Evolutionary conservation across 2,797 vertebrate genomes (phyloP).

Genomic region (Acipenser oxyrinchus): DNA sequence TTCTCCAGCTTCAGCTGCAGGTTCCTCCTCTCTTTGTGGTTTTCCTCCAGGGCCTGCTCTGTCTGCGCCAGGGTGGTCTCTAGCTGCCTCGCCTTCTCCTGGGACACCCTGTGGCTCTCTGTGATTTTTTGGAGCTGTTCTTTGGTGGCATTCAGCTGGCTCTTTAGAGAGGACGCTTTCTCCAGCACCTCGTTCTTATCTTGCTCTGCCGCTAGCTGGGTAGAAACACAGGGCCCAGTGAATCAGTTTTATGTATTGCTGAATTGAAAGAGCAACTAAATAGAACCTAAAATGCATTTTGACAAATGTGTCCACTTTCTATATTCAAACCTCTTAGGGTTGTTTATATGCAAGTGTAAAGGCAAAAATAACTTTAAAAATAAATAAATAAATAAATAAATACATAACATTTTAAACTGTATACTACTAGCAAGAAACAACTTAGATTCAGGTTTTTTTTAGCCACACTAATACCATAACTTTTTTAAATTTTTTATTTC

Average conservation of each 20-base stretch:
- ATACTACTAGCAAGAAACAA: too few relatives aligned
- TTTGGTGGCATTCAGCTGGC: conserved; percentile 46
- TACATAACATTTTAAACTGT: too few relatives aligned
- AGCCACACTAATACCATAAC: too few relatives aligned
- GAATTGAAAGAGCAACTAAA: neutral
- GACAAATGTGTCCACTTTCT: neutral
- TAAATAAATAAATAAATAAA: too few relatives aligned
- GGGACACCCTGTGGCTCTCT: conserved; percentile 31
- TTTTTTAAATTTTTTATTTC: neutral
- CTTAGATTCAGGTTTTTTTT: too few relatives aligned
- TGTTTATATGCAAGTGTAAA: too few relatives aligned
- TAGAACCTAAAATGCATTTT: neutral
- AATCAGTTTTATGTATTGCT: neutral
- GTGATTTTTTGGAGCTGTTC: conserved; percentile 43
- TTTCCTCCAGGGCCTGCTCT: conserved; percentile 33
- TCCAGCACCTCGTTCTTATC: conserved; percentile 49
- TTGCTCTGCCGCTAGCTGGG: conserved; percentile 49
- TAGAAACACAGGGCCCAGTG: conserved; percentile 13
- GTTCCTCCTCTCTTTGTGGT: conserved; percentile 38
- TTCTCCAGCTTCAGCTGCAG: conserved; percentile 48
- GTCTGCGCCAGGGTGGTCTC: conserved; percentile 47
- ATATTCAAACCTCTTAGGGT: too few relatives aligned
- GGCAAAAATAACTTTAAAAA: too few relatives aligned
- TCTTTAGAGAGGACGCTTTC: conserved; percentile 43
- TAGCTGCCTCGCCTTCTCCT: conserved; percentile 46